These are phyloP conservation scores for Leistus spinibarbis DNA, from an alignment of 2,888 invertebrate species.

Conservation along the genomic window DNA sequence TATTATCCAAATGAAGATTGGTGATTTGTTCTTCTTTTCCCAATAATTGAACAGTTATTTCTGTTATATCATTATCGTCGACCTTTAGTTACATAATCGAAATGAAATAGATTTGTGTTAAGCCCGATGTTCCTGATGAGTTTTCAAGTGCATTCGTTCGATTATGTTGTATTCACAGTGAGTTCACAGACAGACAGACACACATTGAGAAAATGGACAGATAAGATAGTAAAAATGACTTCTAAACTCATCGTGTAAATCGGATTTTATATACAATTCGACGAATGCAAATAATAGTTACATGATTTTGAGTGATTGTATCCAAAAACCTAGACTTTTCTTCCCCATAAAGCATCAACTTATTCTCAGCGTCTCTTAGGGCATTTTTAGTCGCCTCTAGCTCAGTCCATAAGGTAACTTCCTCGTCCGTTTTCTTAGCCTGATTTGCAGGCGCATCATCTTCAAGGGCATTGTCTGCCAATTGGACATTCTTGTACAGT, in stretches of 20 bases:
- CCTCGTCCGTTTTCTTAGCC: slow-evolving; percentile 6
- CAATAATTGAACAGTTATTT: slow-evolving; percentile 15
- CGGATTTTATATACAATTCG: too few relatives aligned
- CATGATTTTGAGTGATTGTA: slow-evolving; percentile 14
- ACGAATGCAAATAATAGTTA: background rate
- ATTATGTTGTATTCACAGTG: too few relatives aligned
- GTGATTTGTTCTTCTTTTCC: slow-evolving; percentile 27
- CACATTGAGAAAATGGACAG: too few relatives aligned
- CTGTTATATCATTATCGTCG: slow-evolving; percentile 2
- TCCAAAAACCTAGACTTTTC: slow-evolving; percentile 32
- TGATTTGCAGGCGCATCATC: background rate
- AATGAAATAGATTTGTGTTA: background rate
- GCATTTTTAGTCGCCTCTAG: slow-evolving; percentile 17
- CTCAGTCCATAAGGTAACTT: slow-evolving; percentile 23
- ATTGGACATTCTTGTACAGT: background rate
- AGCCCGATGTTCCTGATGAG: too few relatives aligned
- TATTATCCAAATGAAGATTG: slow-evolving; percentile 21
- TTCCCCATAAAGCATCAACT: slow-evolving; percentile 11
- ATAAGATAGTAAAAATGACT: too few relatives aligned
- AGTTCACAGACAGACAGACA: too few relatives aligned
- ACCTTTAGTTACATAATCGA: background rate
- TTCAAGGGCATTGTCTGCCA: background rate
- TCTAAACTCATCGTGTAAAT: too few relatives aligned
- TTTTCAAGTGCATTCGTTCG: too few relatives aligned
- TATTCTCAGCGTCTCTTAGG: slow-evolving; percentile 25